These are phyloP conservation scores for Holacanthus passer DNA, from an alignment of 2,113 vertebrate species.

Conservation along the genomic window DNA sequence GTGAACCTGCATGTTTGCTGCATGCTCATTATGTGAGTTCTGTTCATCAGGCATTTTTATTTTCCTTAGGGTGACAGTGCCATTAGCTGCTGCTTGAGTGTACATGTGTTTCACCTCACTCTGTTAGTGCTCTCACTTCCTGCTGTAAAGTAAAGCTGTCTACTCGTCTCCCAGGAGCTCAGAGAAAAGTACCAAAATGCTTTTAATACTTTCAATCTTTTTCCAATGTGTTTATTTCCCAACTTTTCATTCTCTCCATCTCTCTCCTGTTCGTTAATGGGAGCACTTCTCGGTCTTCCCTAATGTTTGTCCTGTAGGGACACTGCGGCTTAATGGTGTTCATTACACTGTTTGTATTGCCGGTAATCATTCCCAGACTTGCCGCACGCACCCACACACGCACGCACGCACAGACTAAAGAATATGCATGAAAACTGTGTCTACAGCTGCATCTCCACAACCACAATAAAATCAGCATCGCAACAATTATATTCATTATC, in stretches of 20 bases:
- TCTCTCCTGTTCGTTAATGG: slow-evolving; percentile 18
- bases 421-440: neutral
- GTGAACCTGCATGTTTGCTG: neutral
- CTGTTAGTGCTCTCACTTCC: slow-evolving; percentile 30
- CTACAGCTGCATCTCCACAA: neutral
- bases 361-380: slow-evolving; percentile 25
- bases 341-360: slow-evolving; percentile 35
- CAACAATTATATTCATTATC: neutral
- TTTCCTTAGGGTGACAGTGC: slow-evolving; percentile 15
- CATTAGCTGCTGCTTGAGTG: slow-evolving; percentile 16
- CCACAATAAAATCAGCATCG: neutral
- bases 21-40: neutral
- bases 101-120: neutral
- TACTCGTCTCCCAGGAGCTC: slow-evolving; percentile 24
- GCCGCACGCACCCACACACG: neutral
- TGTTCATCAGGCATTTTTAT: slow-evolving; percentile 16
- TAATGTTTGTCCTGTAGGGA: slow-evolving; percentile 53
- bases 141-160: slow-evolving; percentile 11
- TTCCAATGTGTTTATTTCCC: slow-evolving; percentile 29
- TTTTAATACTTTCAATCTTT: slow-evolving; percentile 39
- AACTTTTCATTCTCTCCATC: slow-evolving; percentile 5
- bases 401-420: neutral
- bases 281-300: slow-evolving; percentile 33
- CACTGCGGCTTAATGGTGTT: slow-evolving; percentile 40
- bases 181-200: slow-evolving; percentile 47